Conservation (phyloP, 1,140 invertebrate genomes). For the Plodia interpunctella region DNA sequence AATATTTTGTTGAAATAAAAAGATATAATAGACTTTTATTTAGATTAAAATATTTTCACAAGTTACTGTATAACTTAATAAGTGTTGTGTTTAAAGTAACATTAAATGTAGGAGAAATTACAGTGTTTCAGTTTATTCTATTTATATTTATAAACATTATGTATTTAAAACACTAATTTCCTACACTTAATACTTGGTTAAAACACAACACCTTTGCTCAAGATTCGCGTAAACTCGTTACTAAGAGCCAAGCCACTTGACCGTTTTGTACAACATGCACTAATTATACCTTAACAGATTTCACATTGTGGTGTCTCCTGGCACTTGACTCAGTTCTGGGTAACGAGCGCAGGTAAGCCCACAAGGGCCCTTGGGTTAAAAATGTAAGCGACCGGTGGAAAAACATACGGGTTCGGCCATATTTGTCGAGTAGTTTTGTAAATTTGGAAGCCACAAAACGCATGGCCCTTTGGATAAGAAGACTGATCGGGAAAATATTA, state of each 20-base stretch:
- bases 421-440: not conserved
- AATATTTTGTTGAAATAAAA: too few species aligned
- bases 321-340: slow-evolving; percentile 14
- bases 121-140: too few species aligned
- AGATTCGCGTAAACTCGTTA: not conserved
- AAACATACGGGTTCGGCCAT: not conserved
- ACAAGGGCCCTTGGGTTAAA: slow-evolving; percentile 10
- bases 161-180: too few species aligned
- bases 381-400: not conserved
- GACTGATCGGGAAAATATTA: too few species aligned
- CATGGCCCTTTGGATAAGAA: too few species aligned
- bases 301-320: not conserved
- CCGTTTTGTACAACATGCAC: not conserved
- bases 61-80: too few species aligned
- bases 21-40: too few species aligned
- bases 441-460: not conserved
- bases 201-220: not conserved
- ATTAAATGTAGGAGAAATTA: too few species aligned
- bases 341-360: slow-evolving; percentile 11
- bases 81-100: too few species aligned
- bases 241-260: not conserved
- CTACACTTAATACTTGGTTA: not conserved
- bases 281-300: not conserved
- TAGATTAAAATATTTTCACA: too few species aligned
- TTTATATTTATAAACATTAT: too few species aligned